Conservation (phyloP, 2,113 vertebrate genomes). For the Ceyx margarethae region DNA sequence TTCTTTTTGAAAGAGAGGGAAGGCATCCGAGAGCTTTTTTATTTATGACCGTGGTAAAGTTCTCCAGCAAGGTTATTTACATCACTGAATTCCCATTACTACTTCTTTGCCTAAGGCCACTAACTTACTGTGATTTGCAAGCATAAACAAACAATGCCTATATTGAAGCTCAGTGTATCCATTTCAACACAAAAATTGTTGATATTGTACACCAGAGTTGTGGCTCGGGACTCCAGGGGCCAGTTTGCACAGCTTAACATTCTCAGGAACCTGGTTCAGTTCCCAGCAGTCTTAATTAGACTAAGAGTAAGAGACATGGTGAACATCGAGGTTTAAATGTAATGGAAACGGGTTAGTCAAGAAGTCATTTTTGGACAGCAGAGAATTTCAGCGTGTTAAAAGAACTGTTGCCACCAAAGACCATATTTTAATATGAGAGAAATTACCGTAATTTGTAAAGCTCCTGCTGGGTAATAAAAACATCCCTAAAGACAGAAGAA, state of each 20-base stretch:
- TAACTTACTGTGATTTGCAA: constrained; percentile 9
- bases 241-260: neutral
- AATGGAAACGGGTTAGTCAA: neutral
- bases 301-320: neutral
- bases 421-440: neutral
- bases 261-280: neutral
- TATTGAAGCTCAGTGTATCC: constrained; percentile 40
- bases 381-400: neutral
- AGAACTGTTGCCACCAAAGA: neutral
- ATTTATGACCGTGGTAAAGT: neutral
- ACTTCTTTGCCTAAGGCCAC: constrained; percentile 14
- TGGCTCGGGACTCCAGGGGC: neutral
- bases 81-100: neutral
- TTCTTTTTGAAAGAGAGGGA: neutral
- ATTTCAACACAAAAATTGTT: neutral
- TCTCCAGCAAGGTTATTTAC: constrained; percentile 10
- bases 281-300: constrained; percentile 14
- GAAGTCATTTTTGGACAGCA: neutral
- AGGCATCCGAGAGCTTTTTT: neutral
- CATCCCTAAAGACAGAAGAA: neutral
- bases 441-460: neutral
- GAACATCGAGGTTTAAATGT: neutral
- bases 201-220: neutral
- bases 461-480: neutral
- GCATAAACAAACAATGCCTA: constrained; percentile 40